Percentiles rank a stretch among this genome's conserved stretches.
Conservation (phyloP, 2,888 invertebrate genomes). For the Agonopterix heracliana region DNA sequence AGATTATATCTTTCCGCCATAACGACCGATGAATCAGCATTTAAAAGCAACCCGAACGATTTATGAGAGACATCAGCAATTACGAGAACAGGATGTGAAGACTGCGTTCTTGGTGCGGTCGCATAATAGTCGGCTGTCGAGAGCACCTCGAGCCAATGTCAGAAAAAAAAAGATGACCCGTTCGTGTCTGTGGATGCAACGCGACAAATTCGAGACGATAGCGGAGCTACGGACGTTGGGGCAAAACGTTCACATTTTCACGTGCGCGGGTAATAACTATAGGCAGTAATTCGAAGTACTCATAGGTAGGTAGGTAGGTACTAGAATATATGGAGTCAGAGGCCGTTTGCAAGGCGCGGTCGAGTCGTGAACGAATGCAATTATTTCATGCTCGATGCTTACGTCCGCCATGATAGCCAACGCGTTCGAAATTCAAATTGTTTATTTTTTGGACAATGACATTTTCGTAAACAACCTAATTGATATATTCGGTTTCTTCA, state of each 20-base stretch:
- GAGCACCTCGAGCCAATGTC: slow-evolving; percentile 41
- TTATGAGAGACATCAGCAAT: slow-evolving; percentile 30
- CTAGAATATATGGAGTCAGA: slow-evolving; percentile 29
- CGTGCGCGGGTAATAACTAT: slow-evolving; percentile 51
- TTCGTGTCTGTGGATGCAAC: slow-evolving; percentile 35
- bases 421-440: background rate
- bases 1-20: slow-evolving; percentile 37
- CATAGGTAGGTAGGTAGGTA: slow-evolving; percentile 31
- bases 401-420: slow-evolving; percentile 49
- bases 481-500: slow-evolving; percentile 2
- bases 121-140: slow-evolving; percentile 37
- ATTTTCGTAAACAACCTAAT: background rate
- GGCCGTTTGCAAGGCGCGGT: slow-evolving; percentile 59
- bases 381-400: slow-evolving; percentile 61
- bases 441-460: background rate
- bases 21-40: slow-evolving; percentile 54
- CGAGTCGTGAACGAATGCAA: slow-evolving; percentile 43
- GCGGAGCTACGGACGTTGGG: slow-evolving; percentile 26
- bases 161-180: slow-evolving; percentile 50
- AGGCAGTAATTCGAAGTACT: slow-evolving; percentile 37
- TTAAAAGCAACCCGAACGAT: slow-evolving; percentile 36
- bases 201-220: slow-evolving; percentile 60
- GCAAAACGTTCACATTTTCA: slow-evolving; percentile 38
- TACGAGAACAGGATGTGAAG: slow-evolving; percentile 29
- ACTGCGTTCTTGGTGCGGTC: slow-evolving; percentile 40